Evolutionary conservation across 2,888 invertebrate species (phyloP).

Genomic region (Busseola fusca): DNA sequence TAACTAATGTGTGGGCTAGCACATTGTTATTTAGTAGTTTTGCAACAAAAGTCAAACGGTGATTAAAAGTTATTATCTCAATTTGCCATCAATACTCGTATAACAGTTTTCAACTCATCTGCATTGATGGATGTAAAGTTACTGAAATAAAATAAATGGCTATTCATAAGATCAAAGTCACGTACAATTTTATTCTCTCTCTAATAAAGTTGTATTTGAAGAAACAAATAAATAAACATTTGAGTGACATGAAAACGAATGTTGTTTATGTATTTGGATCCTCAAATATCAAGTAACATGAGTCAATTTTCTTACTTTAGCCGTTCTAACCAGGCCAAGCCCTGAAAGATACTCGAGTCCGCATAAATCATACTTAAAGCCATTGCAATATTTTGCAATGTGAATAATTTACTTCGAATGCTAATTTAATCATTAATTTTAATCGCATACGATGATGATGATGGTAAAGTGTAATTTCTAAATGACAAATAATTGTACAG

Average conservation of each 20-base stretch:
- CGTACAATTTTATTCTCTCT: not conserved
- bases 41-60: not conserved
- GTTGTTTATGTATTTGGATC: not conserved
- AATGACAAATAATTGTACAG: slow-evolving; percentile 84
- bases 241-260: not conserved
- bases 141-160: not conserved
- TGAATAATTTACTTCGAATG: slow-evolving; percentile 45
- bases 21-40: slow-evolving; percentile 8
- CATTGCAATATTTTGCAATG: slow-evolving; percentile 56
- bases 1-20: not conserved
- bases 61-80: not conserved
- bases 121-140: not conserved
- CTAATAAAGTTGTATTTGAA: not conserved
- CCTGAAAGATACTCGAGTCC: slow-evolving; percentile 29
- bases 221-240: not conserved
- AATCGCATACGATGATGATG: slow-evolving; percentile 63
- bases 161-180: not conserved
- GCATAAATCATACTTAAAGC: slow-evolving; percentile 40
- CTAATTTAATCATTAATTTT: slow-evolving; percentile 59
- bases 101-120: slow-evolving; percentile 6
- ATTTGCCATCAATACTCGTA: not conserved
- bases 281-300: slow-evolving; percentile 1
- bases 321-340: slow-evolving; percentile 12
- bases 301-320: slow-evolving; percentile 28
- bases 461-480: slow-evolving; percentile 86